A percentile compares a stretch with the other conserved stretches of the same genome.
phyloP scores from a whole-genome alignment of 2,888 invertebrate species.

The Monochamus alternatus region DNA sequence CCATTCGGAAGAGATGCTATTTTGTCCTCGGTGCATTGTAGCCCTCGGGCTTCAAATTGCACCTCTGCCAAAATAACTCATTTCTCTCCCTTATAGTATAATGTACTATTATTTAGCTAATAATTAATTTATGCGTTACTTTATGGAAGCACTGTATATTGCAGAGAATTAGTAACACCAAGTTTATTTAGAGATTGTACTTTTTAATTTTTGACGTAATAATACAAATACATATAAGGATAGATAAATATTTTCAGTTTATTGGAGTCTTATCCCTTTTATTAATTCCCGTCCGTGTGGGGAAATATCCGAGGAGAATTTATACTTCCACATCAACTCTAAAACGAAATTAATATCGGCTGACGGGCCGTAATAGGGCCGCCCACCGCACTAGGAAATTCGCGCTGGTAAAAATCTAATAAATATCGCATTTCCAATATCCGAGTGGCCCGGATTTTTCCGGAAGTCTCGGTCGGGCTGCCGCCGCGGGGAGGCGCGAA shows the following conservation, averaged over 20 bases:
- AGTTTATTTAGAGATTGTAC: not conserved
- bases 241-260: too few species aligned
- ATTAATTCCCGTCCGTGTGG: slow-evolving; percentile 2
- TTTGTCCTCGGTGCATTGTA: too few species aligned
- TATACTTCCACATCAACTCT: slow-evolving; percentile 26
- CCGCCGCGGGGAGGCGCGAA: slow-evolving; percentile 55
- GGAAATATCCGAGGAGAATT: slow-evolving; percentile 28
- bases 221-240: too few species aligned
- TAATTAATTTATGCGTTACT: too few species aligned
- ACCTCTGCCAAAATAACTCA: too few species aligned
- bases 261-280: not conserved
- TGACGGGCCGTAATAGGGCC: slow-evolving; percentile 50
- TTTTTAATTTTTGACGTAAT: not conserved
- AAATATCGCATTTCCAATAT: slow-evolving; percentile 69
- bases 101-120: too few species aligned
- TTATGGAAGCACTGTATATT: too few species aligned
- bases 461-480: slow-evolving; percentile 57
- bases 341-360: slow-evolving; percentile 51
- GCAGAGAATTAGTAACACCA: not conserved
- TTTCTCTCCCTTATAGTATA: too few species aligned
- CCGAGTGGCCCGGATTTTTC: slow-evolving; percentile 62
- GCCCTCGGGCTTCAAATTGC: too few species aligned
- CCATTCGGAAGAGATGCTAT: too few species aligned
- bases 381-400: slow-evolving; percentile 60
- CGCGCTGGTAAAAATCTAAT: slow-evolving; percentile 66